Percentiles rank a stretch among this genome's conserved stretches.
Conservation (phyloP, 2,888 invertebrate genomes). For the Ophion ventricosus region DNA sequence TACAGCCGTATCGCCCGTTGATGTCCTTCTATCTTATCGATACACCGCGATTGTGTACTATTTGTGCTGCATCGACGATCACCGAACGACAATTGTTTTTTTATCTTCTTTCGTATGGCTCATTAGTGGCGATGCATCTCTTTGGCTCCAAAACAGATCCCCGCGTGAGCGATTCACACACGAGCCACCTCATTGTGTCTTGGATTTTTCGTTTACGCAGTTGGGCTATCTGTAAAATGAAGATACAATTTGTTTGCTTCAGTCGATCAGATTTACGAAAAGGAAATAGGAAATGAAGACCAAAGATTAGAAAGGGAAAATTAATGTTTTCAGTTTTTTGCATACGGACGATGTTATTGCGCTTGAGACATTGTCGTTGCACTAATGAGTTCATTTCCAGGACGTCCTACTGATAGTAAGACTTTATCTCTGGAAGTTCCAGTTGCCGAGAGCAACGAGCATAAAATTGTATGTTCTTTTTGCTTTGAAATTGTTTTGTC, state of each 20-base stretch:
- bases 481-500: no score
- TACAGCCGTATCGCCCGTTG: background rate
- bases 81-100: constrained; percentile 16
- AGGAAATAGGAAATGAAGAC: background rate
- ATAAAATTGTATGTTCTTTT: background rate
- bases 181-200: constrained; percentile 15
- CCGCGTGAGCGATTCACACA: background rate
- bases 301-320: background rate
- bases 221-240: background rate
- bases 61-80: constrained; percentile 1
- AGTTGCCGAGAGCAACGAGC: background rate
- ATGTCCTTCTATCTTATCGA: constrained; percentile 32
- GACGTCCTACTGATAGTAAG: background rate
- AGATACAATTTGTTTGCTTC: background rate
- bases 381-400: background rate
- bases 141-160: background rate
- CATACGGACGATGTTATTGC: background rate
- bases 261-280: background rate
- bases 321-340: background rate
- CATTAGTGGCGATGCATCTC: constrained; percentile 15
- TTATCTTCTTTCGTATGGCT: constrained; percentile 16
- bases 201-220: background rate
- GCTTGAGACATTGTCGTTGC: background rate
- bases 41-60: background rate
- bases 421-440: background rate